Base-by-base conservation (phyloP, 2,797 vertebrate species). In the Gephyroberyx darwinii region DNA sequence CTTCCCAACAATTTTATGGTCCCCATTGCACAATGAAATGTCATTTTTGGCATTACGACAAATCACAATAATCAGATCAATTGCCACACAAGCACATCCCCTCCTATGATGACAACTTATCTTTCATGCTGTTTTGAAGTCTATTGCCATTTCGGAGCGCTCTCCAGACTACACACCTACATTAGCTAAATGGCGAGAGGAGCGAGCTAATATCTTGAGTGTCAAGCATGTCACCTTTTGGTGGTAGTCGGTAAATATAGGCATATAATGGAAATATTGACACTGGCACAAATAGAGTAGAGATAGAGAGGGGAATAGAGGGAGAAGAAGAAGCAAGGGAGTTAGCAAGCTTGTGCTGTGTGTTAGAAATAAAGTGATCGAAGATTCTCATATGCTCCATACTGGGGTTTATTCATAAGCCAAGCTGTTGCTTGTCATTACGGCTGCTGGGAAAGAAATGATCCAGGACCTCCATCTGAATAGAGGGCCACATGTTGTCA, bases 381-480 rank as follows among this genome's bases (percentile, higher is more conserved):
- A 83, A 86, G 68, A 75, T 62, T 83, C 72, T 84, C 78, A 66
- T 83, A 75, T 76, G 78, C 73, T 74, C 77, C 86, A 86, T 71
- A 71, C 87, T 84, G 88, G 54, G 85, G 80, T 89, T 90, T 89
- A 88, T 90, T 93, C 90, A 89, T 84, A 89, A 82, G 64, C 81
- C 90, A 90, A 90, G 88, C 90, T 91, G 89, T 90, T 89, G 89
- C 84, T 84, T 88, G 81, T 87, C 88, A 90, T 86, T 88, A 86
- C 78, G 79, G 88, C 80, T 88, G 73, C 81, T 48, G 59, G 83
- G 82, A 84, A 81, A 89, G 78, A 89, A 92, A 90, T 85, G 78
- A 90, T 89, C 87, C 70, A 69, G 80, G 79, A 26, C 81, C 85
- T 85, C 81, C 79, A 76, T 87, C 77, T 87, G 88, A 92, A 90